A percentile compares a stretch with the other conserved stretches of the same genome.
Evolutionary conservation across 2,113 vertebrate species (phyloP).

Genomic region (Hucho hucho): DNA sequence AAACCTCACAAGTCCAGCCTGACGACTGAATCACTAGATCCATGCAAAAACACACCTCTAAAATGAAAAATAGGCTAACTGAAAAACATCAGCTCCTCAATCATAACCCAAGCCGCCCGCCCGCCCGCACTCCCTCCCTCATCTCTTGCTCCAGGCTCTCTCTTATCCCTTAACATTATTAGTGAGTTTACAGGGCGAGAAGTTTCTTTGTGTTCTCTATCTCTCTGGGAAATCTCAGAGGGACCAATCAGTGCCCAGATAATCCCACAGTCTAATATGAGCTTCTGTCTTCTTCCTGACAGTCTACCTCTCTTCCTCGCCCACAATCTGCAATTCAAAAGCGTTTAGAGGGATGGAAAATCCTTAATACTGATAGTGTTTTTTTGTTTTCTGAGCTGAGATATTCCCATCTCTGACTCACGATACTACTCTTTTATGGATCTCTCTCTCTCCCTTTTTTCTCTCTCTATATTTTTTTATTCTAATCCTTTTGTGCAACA

Average conservation of each 20-base stretch:
- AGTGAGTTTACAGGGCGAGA: conserved; percentile 51
- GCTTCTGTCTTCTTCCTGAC: conserved; percentile 25
- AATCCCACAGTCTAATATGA: conserved; percentile 48
- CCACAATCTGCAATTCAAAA: conserved; percentile 31
- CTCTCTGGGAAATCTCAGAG: conserved; percentile 55
- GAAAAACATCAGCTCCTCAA: not conserved
- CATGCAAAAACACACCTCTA: not conserved
- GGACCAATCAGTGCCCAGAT: conserved; percentile 63
- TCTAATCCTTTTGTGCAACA: not conserved
- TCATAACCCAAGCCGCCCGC: conserved; percentile 10
- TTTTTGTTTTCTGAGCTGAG: not conserved
- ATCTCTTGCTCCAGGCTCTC: conserved; percentile 36
- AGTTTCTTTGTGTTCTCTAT: conserved; percentile 43
- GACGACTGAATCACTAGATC: not conserved
- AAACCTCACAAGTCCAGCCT: no score
- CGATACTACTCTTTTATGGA: not conserved
- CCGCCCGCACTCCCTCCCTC: not conserved
- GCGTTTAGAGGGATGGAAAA: conserved; percentile 28
- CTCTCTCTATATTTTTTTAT: no score
- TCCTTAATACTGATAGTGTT: conserved; percentile 2
- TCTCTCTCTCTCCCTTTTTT: not conserved
- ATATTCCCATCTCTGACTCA: conserved; percentile 16
- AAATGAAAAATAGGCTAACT: not conserved
- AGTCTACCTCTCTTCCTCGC: conserved; percentile 30
- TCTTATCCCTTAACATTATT: conserved; percentile 52